Evolutionary conservation across 35 echinoderm and acorn worm genomes (phyloP), one percentile per base, ranked within the genome.

Genomic region (Stichopus chloronotus): DNA sequence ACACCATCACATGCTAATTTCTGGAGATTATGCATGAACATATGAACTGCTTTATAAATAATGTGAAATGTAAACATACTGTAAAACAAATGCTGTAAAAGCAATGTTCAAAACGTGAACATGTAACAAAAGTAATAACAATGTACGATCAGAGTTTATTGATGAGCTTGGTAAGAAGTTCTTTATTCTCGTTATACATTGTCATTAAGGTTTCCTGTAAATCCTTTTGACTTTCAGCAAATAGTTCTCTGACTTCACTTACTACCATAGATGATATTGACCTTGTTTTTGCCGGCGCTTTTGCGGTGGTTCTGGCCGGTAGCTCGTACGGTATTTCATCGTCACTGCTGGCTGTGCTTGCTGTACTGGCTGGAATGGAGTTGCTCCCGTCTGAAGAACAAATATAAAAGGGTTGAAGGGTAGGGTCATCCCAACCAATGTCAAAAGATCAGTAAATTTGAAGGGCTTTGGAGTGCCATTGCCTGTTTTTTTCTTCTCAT

Each of bases 101-200:
- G 14, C 72, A 76, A 76, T 76, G 14, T 11, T 11, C 4, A 76
- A 24, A 17, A 17, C 14, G 72, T 71, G n/a, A 71, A 71, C n/a
- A 71, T 71, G 65, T 71, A 71, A 71, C 11, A 71, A 71, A 71
- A 71, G 11, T 71, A 71, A 71, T 71, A 71, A 17, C 72, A 76
- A 76, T 76, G 10, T 43, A 43, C 30, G 25, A 76, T 76, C 72
- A 76, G 25, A 12, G 72, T 76, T 76, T 8, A 76, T 76, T 3
- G 25, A 76, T 76, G 72, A 76, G 72, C 8, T 76, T 76, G 72
- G 72, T 76, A 24, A 76, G 72, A 24, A 76, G 72, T 76, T 76
- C 72, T 17, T 76, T 43, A 43, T 43, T 43, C 30, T 43, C 30
- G 30, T 43, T 43, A 6, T 8, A 8, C 25, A 76, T 76, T 76